Percentiles rank a stretch among this genome's conserved stretches.
Evolutionary conservation across 1,140 invertebrate genomes (phyloP).

Genomic region (Calephelis virginiensis): DNA sequence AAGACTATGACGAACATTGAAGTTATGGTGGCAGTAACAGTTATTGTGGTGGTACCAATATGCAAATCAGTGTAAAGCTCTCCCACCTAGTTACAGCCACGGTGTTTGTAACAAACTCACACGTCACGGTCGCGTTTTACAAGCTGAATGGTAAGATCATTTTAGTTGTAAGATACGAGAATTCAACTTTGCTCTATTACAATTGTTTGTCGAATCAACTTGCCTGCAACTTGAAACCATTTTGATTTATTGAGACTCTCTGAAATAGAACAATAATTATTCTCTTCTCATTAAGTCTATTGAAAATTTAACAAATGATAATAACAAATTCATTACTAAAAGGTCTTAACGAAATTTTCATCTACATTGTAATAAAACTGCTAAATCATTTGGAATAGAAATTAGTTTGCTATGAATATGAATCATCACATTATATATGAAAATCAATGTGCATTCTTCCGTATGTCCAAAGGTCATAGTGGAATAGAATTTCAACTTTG

Average conservation of each 20-base stretch:
- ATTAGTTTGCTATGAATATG: slow-evolving; percentile 3
- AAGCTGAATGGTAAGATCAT: too few species aligned
- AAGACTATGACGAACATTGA: too few species aligned
- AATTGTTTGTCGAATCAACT: too few species aligned
- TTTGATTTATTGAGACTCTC: slow-evolving; percentile 21
- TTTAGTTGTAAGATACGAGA: too few species aligned
- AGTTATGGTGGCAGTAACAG: too few species aligned
- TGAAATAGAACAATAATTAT: slow-evolving; percentile 30
- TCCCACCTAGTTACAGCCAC: too few species aligned
- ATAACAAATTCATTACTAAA: slow-evolving; percentile 32
- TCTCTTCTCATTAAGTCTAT: slow-evolving; percentile 37
- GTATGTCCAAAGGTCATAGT: slow-evolving; percentile 28
- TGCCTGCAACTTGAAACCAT: not conserved
- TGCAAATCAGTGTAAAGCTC: too few species aligned
- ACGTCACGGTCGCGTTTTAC: too few species aligned
- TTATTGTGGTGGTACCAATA: too few species aligned
- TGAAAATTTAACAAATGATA: slow-evolving; percentile 37
- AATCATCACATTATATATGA: slow-evolving; percentile 27
- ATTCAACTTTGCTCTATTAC: too few species aligned
- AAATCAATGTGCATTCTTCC: slow-evolving; percentile 41
- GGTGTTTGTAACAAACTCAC: too few species aligned
- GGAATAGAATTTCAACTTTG: slow-evolving; percentile 36
- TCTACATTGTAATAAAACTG: not conserved
- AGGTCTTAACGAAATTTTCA: not conserved
- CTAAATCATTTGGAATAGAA: not conserved